Base-by-base conservation (phyloP, 2,888 invertebrate species). In the Caenorhabditis panamensis region DNA sequence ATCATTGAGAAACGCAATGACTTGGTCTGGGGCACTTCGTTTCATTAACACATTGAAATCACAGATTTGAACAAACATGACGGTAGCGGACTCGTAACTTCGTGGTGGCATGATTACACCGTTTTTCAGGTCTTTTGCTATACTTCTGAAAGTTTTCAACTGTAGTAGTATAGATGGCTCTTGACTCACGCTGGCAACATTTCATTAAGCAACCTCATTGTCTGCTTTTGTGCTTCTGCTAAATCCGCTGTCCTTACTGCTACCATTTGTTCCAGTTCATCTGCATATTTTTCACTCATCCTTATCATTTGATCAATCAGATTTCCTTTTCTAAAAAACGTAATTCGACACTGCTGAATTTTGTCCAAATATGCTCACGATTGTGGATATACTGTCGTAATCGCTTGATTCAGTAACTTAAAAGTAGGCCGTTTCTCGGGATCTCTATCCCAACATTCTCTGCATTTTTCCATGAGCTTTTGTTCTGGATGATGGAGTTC, bases 291-390 rank as follows among this genome's bases (percentile, higher is more conserved):
- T 24, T 88, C 86, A 77, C 86, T 90, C 87, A 90, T 88, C 24
- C 82, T 76, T 26, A 91, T 82, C 90, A 90, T 90, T 64, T 90
- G 90, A 67, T 90, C 90, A 9, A 90, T 88, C 59, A 90, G 64
- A 53, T 90, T 90, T 28, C 90, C 90, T 67, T 88, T 82, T 44
- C 85, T 85, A 28, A 72, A 84, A 47, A 47, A 37, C 16, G 41
- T 8, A 58, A 61, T 26, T 4, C n/a, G n/a, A n/a, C n/a, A n/a
- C n/a, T n/a, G n/a, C n/a, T n/a, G n/a, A n/a, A n/a, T n/a, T n/a
- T n/a, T n/a, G n/a, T n/a, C n/a, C n/a, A n/a, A n/a, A n/a, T 41
- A 13, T 41, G 2, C 6, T 56, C 41, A 76, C 76, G 66, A 37
- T 28, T 47, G 5, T 13, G 79, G 73, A 49, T 82, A 82, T 1